These are phyloP conservation scores for Cervus canadensis DNA, from an alignment of 2,113 vertebrate genomes.

Conservation along the genomic window DNA sequence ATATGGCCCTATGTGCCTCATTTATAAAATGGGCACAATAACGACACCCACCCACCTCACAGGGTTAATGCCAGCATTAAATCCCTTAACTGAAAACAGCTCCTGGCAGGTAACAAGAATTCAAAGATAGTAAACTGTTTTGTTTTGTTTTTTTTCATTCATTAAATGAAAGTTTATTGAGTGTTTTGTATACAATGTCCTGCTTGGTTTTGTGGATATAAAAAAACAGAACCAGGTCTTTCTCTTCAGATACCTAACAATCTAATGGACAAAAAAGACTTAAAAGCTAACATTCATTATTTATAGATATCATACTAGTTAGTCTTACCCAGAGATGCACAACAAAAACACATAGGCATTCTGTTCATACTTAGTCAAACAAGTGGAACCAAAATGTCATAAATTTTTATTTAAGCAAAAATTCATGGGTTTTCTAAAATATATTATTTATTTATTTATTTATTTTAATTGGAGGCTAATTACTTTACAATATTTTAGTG, in stretches of 20 bases:
- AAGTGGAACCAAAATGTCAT: background rate
- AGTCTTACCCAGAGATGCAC: background rate
- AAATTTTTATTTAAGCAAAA: background rate
- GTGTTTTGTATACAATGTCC: background rate
- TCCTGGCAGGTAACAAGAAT: background rate
- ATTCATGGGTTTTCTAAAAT: background rate
- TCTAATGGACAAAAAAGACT: background rate
- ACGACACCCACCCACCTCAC: background rate
- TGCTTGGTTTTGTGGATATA: background rate
- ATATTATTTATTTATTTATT: background rate
- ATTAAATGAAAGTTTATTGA: background rate
- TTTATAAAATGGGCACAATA: background rate
- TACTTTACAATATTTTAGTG: background rate
- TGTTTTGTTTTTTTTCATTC: background rate
- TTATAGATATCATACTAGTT: background rate
- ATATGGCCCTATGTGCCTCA: background rate
- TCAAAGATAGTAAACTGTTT: background rate
- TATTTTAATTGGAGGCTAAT: background rate
- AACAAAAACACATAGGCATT: background rate
- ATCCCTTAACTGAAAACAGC: constrained; percentile 7
- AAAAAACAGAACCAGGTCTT: background rate
- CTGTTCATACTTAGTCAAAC: background rate
- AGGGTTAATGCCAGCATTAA: background rate
- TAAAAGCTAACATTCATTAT: background rate
- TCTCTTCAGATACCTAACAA: background rate